phyloP scores from a whole-genome alignment of 2,113 vertebrate genomes.

The Amia ocellicauda region DNA sequence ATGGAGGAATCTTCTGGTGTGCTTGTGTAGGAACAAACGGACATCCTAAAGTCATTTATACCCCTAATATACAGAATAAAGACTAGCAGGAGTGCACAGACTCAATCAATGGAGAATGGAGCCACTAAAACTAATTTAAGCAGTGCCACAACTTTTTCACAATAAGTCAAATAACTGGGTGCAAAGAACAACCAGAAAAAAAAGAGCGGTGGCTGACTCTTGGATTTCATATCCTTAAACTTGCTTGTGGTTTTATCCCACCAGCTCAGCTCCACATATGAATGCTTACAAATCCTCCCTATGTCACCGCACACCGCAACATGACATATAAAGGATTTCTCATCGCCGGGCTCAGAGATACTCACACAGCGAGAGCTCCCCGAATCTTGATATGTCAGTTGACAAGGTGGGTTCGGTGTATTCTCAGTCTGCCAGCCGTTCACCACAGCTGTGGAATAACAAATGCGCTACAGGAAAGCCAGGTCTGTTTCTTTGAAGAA shows the following conservation, averaged over 20 bases:
- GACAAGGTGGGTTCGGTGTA: not conserved
- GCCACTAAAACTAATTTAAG: no score
- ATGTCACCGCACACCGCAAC: not conserved
- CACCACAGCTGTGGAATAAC: not conserved
- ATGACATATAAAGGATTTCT: slow-evolving; percentile 1
- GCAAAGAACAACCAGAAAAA: no score
- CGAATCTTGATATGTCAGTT: not conserved
- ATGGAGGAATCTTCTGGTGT: no score
- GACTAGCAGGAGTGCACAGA: no score
- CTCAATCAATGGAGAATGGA: no score
- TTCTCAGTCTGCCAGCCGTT: not conserved
- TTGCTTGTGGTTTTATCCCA: not conserved
- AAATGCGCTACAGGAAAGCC: not conserved
- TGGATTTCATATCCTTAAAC: not conserved
- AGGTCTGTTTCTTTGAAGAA: not conserved
- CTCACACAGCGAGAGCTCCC: not conserved
- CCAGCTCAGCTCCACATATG: not conserved
- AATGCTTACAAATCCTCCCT: not conserved
- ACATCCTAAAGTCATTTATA: no score
- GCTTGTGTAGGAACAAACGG: no score
- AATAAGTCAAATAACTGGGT: no score
- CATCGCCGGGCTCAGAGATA: not conserved
- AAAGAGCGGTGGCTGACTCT: not conserved
- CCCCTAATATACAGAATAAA: no score
- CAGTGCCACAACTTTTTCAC: no score